phyloP scores from a whole-genome alignment of 2,113 vertebrate genomes.

The Aix galericulata region DNA sequence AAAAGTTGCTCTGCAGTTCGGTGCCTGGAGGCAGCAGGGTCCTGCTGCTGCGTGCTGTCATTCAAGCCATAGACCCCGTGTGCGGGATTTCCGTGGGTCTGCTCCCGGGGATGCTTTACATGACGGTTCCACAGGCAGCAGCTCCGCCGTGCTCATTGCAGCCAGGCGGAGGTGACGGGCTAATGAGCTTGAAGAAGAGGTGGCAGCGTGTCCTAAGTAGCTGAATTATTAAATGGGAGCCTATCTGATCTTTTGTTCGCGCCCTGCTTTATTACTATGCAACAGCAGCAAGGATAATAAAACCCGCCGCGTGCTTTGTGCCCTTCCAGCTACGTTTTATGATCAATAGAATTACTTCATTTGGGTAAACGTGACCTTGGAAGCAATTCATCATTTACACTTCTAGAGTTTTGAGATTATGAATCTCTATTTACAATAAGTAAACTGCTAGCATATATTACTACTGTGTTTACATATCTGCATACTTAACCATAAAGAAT shows the following conservation, averaged over 20 bases:
- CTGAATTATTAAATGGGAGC: background rate
- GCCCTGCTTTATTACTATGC: background rate
- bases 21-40: background rate
- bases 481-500: background rate
- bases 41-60: background rate
- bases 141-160: background rate
- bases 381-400: slow-evolving; percentile 18
- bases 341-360: slow-evolving; percentile 29
- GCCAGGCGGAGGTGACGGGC: background rate
- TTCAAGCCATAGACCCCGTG: background rate
- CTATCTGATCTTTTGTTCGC: background rate
- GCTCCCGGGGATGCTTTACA: background rate
- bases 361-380: slow-evolving; percentile 25
- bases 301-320: background rate
- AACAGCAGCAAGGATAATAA: background rate
- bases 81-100: background rate
- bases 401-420: background rate
- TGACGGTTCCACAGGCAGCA: background rate
- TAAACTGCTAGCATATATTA: background rate
- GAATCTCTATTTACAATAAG: background rate
- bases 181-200: slow-evolving; percentile 4
- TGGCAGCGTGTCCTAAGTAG: background rate
- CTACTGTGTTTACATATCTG: background rate
- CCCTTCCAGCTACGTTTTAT: background rate
- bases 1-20: background rate